Evolutionary conservation across 2,113 vertebrate species (phyloP).

Genomic region (Cyanoliseus patagonus): DNA sequence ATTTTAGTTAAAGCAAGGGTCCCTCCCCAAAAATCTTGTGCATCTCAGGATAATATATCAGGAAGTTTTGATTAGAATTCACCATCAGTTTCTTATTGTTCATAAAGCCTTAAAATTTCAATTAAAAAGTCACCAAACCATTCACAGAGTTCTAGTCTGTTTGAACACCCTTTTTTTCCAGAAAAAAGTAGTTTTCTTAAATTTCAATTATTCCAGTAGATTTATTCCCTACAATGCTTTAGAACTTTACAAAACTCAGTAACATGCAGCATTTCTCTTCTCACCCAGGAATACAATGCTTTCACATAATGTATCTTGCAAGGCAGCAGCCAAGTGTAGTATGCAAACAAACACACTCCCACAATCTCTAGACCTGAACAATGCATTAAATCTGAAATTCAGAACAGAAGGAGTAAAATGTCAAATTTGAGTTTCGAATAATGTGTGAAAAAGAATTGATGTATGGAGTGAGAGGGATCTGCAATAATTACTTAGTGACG

Average conservation of each 20-base stretch:
- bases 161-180: not conserved
- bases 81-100: not conserved
- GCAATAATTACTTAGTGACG: not conserved
- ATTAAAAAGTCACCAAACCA: not conserved
- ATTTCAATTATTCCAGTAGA: not conserved
- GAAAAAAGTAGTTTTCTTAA: not conserved
- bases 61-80: not conserved
- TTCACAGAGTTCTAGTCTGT: not conserved
- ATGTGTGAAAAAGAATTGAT: not conserved
- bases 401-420: not conserved
- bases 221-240: not conserved
- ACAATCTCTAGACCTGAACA: not conserved
- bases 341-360: not conserved
- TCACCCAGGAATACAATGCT: not conserved
- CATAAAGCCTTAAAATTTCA: not conserved
- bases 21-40: not conserved
- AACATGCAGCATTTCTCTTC: not conserved
- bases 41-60: not conserved
- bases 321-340: not conserved
- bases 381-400: not conserved
- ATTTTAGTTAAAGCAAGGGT: not conserved
- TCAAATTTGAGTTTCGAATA: not conserved
- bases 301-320: not conserved
- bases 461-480: not conserved
- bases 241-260: not conserved